Evolutionary conservation across 2,113 vertebrate species (phyloP).

Genomic region (Corythoichthys haematopterus): DNA sequence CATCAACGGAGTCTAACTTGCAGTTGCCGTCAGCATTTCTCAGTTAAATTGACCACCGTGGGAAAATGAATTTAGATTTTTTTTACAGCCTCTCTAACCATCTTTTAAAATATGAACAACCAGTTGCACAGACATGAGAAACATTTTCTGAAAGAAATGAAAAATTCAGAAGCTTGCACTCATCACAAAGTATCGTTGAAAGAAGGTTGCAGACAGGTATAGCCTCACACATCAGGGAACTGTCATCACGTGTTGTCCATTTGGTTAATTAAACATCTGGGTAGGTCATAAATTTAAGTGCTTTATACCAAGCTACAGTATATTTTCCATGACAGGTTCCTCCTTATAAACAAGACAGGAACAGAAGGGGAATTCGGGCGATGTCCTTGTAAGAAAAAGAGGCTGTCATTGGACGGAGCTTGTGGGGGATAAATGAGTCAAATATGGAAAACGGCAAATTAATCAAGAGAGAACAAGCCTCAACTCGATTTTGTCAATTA

Average conservation of each 20-base stretch:
- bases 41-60: background rate
- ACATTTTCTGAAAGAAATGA: background rate
- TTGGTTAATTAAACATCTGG: background rate
- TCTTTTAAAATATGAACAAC: background rate
- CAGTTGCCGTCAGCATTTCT: background rate
- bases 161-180: background rate
- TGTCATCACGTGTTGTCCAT: background rate
- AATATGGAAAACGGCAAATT: background rate
- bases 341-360: slow-evolving; percentile 1
- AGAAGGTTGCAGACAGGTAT: background rate
- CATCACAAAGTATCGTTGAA: background rate
- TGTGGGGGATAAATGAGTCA: background rate
- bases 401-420: slow-evolving; percentile 2
- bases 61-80: slow-evolving; percentile 1
- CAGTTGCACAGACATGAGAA: background rate
- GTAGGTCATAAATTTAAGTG: slow-evolving; percentile 2
- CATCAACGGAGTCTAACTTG: background rate
- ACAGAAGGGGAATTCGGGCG: background rate
- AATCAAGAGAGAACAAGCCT: background rate
- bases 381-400: background rate
- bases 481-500: background rate
- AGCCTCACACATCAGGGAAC: background rate
- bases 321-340: slow-evolving; percentile 1
- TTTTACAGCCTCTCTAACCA: background rate
- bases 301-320: slow-evolving; percentile 1